Evolutionary conservation across 2,113 vertebrate genomes (phyloP), one percentile per base, ranked within the genome.

Genomic region (Podarcis raffonei): DNA sequence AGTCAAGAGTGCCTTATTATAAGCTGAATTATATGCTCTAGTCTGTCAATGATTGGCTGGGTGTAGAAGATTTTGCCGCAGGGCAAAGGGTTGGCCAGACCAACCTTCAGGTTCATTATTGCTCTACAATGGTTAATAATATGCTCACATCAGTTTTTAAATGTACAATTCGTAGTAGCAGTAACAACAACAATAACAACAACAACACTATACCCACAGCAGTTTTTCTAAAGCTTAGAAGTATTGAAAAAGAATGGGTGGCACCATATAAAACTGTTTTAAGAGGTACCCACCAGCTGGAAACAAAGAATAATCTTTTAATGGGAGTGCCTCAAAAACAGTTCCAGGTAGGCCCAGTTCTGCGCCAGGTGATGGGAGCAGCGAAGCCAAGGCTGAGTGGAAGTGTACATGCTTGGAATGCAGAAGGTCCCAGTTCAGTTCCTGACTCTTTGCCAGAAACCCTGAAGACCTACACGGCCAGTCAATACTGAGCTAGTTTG

Each of bases 41-140:
- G 37, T 68, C 85, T 78, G 75, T 32, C 59, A 85, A 59, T 22
- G n/a, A 85, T 37, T 85, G 83, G 71, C 59, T 75, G n/a, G 71
- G 12, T 53, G 59, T 62, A 9, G 71, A 59, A 62, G n/a, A 75
- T n/a, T 57, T 85, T 59, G 71, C n/a, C 59, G 22, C 32, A 59
- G 71, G 82, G 42, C 42, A 59, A 57, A 74, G 48, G 23, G 72
- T 59, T 85, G 83, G n/a, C 69, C 3, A 0, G 69, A 8, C 11
- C 25, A n/a, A 75, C 83, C 83, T 37, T 75, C n/a, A 62, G n/a
- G 83, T 62, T 85, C 53, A 35, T 53, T 74, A 7, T 25, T 35
- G n/a, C 32, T 57, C 68, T 85, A n/a, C 30, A 59, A 18, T 59
- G 20, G 71, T 74, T 7, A 18, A 5, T 3, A 18, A 57, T 27